Conservation (phyloP, 2,113 vertebrate genomes). For the Leucopsar rothschildi region DNA sequence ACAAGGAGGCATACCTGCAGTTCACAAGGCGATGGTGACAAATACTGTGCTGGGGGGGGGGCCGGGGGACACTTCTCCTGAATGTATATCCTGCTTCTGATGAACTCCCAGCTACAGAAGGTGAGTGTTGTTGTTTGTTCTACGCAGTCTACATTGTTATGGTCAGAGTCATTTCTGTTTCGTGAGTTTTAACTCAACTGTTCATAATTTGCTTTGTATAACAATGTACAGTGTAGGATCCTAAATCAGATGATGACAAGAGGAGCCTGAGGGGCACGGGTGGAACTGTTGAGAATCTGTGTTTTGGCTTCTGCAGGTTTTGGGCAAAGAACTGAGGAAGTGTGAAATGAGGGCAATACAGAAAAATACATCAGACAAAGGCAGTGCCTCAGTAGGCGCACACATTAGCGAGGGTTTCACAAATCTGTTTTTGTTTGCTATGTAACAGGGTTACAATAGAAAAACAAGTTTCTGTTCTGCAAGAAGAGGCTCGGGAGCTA, state of each 20-base stretch:
- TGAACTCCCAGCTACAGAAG: neutral
- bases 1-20: neutral
- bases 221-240: neutral
- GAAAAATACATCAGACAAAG: neutral
- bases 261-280: neutral
- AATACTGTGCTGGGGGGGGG: neutral
- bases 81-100: neutral
- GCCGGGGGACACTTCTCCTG: fast-evolving
- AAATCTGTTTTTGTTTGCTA: neutral
- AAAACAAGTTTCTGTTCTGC: neutral
- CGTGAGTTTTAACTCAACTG: neutral
- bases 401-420: neutral
- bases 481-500: neutral
- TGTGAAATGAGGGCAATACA: neutral
- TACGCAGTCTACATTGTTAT: neutral
- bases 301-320: neutral
- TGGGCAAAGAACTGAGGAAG: neutral
- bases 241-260: neutral
- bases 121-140: neutral
- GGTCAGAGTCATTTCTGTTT: neutral
- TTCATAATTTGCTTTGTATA: neutral
- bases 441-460: neutral
- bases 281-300: neutral
- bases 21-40: neutral
- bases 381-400: neutral